Evolutionary conservation across 1,140 invertebrate species (phyloP).

Genomic region (Eurosta solidaginis): DNA sequence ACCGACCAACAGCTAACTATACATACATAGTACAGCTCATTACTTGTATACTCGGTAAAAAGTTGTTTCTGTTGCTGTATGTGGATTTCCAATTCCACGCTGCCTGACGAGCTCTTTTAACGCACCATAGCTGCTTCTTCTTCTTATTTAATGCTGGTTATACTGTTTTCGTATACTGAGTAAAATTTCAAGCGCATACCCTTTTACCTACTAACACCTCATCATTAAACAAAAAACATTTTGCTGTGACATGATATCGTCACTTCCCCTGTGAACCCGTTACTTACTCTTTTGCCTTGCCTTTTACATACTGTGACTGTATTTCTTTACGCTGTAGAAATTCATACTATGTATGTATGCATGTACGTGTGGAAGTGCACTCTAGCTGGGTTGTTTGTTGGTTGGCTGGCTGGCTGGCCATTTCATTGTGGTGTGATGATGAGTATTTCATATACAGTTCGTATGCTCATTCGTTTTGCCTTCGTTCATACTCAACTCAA

Average conservation of each 20-base stretch:
- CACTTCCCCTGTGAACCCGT: slow-evolving; percentile 21
- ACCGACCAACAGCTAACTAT: background rate
- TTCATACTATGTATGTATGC: background rate
- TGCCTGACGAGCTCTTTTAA: background rate
- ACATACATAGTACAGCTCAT: background rate
- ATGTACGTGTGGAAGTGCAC: background rate
- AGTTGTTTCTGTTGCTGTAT: slow-evolving; percentile 23
- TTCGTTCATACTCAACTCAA: slow-evolving; percentile 18
- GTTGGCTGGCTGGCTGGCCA: background rate
- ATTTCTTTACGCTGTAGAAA: too few relatives aligned
- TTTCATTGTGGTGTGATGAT: slow-evolving; percentile 25
- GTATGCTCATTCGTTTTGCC: slow-evolving; percentile 22
- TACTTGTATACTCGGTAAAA: slow-evolving; percentile 13
- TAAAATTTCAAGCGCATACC: background rate
- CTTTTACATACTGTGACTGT: too few relatives aligned
- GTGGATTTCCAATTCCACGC: background rate
- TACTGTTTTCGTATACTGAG: slow-evolving; percentile 5
- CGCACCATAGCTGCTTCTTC: background rate
- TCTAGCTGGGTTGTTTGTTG: background rate
- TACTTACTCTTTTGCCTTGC: background rate
- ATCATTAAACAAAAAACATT: background rate
- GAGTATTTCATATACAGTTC: slow-evolving; percentile 22
- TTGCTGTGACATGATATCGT: background rate
- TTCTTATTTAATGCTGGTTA: background rate
- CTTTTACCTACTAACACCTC: background rate